Conservation (phyloP, 2,888 invertebrate species). For the Brenthis hecate region DNA sequence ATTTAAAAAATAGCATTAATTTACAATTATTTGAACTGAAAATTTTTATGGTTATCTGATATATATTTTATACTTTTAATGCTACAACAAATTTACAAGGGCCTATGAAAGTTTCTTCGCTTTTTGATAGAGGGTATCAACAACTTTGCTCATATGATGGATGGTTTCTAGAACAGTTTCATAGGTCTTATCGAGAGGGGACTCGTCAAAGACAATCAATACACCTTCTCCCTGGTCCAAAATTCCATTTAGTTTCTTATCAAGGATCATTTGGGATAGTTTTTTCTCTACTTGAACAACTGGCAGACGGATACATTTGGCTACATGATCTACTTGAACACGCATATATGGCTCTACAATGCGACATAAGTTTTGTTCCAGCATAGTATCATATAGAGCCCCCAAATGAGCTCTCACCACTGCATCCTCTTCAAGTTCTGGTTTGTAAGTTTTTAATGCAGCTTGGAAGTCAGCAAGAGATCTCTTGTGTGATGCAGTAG, state of each 20-base stretch:
- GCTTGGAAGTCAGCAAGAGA: conserved; percentile 98
- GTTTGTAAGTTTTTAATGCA: conserved; percentile 92
- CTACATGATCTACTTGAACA: conserved; percentile 96
- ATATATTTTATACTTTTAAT: conserved; percentile 71
- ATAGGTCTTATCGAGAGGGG: conserved; percentile 97
- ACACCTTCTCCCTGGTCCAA: conserved; percentile 99
- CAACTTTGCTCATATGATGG: conserved; percentile 99
- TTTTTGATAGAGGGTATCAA: conserved; percentile 99
- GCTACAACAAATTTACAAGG: conserved; percentile 73
- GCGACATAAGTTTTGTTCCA: conserved; percentile 99
- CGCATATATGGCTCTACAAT: conserved; percentile 99
- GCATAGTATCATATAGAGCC: conserved; percentile 98
- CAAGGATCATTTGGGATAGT: conserved; percentile 99
- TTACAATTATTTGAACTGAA: conserved; percentile 69
- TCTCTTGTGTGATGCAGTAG: conserved; percentile 97
- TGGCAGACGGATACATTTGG: conserved; percentile 94
- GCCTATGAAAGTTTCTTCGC: conserved; percentile 97
- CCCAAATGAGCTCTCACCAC: conserved; percentile 98
- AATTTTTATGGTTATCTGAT: conserved; percentile 71
- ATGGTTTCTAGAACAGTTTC: conserved; percentile 98
- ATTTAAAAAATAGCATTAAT: conserved; percentile 70
- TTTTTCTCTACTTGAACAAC: conserved; percentile 98
- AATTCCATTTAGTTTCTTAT: conserved; percentile 98
- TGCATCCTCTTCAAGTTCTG: conserved; percentile 96
- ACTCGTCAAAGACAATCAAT: conserved; percentile 98